Evolutionary conservation across 2,888 invertebrate species (phyloP).

Genomic region (Tryphoninae sp.): DNA sequence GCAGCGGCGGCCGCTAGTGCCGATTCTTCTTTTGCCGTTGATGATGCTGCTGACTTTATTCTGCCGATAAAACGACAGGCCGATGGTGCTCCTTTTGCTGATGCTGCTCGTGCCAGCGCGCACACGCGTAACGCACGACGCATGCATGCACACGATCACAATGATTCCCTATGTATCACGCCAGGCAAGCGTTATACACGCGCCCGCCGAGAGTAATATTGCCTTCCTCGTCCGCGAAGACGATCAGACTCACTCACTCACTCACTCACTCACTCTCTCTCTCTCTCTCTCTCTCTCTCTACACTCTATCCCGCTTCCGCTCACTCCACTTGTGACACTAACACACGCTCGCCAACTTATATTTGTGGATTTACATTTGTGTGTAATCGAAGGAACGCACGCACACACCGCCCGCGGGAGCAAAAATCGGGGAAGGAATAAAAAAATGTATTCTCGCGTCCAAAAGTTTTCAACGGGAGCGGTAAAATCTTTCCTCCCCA

Average conservation of each 20-base stretch:
- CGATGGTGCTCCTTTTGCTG: background rate
- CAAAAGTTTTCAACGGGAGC: constrained; percentile 10
- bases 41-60: constrained; percentile 41
- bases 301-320: background rate
- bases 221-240: constrained; percentile 1
- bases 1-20: constrained; percentile 29
- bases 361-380: background rate
- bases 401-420: constrained; percentile 13
- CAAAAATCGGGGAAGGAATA: constrained; percentile 15
- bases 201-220: background rate
- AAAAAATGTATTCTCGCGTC: constrained; percentile 2
- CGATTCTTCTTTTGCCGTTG: constrained; percentile 55
- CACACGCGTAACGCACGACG: constrained; percentile 65
- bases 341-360: constrained; percentile 21
- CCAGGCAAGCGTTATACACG: constrained; percentile 33
- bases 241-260: background rate
- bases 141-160: constrained; percentile 64
- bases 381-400: constrained; percentile 2
- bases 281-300: background rate
- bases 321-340: constrained; percentile 23
- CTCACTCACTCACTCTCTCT: too few species aligned
- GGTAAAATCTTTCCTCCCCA: background rate
- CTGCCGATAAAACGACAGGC: constrained; percentile 54
- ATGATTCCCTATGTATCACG: constrained; percentile 53
- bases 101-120: constrained; percentile 62